Percentiles rank a stretch among this genome's conserved stretches.
Conservation (phyloP, 2,113 vertebrate species). For the Philantomba maxwellii region DNA sequence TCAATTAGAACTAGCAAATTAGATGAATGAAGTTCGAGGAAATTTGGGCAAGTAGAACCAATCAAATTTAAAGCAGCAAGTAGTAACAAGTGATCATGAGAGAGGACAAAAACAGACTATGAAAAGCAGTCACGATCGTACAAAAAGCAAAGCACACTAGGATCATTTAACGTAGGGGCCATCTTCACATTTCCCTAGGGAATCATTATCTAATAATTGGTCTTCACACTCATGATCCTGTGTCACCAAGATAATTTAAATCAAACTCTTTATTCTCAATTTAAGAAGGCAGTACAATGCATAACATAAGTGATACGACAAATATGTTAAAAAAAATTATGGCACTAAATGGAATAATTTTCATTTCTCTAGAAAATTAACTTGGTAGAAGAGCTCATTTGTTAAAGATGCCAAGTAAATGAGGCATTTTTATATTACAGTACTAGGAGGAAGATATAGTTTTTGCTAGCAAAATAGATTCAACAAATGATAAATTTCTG, state of each 20-base stretch:
- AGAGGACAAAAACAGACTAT: neutral
- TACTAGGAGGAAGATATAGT: neutral
- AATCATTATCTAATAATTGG: constrained; percentile 1
- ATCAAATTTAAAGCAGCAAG: constrained; percentile 1
- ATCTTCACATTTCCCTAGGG: neutral
- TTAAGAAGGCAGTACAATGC: constrained; percentile 31
- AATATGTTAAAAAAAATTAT: constrained; percentile 28
- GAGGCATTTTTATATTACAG: neutral
- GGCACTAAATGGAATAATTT: constrained; percentile 40
- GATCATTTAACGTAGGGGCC: neutral
- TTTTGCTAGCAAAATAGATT: constrained; percentile 17
- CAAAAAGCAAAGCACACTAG: neutral
- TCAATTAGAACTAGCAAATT: neutral
- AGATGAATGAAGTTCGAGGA: neutral
- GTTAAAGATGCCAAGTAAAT: constrained; percentile 28
- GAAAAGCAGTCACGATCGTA: neutral
- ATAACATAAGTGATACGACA: constrained; percentile 10
- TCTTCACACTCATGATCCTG: neutral
- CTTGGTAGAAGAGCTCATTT: constrained; percentile 25
- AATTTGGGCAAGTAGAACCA: neutral
- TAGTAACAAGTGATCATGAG: neutral
- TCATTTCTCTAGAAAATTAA: constrained; percentile 53
- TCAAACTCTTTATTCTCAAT: constrained; percentile 22
- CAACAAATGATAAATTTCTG: constrained; percentile 19
- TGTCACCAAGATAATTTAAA: constrained; percentile 15